Percentiles rank a stretch among this genome's conserved stretches.
These are phyloP conservation scores for Saimiri boliviensis DNA, from an alignment of 2,113 vertebrate species.

Conservation along the genomic window DNA sequence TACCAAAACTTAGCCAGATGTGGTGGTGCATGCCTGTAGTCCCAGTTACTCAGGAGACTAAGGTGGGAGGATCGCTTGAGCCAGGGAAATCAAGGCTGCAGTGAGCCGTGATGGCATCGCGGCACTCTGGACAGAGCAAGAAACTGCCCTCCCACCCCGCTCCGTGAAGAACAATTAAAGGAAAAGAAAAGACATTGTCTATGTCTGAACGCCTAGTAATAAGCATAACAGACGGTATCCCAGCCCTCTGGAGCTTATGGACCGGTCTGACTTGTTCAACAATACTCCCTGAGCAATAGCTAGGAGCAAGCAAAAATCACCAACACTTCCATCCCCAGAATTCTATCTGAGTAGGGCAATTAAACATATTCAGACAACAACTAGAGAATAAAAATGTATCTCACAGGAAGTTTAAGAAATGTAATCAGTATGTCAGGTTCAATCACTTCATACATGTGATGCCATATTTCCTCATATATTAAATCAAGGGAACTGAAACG, in stretches of 20 bases:
- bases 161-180: too few species aligned
- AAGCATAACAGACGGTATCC: not conserved
- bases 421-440: not conserved
- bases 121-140: too few species aligned
- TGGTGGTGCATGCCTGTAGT: too few species aligned
- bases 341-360: too few species aligned
- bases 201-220: not conserved
- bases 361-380: not conserved
- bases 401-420: not conserved
- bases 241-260: not conserved
- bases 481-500: not conserved
- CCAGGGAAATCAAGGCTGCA: too few species aligned
- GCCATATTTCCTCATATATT: not conserved
- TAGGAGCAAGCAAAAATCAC: rapidly evolving
- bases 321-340: not conserved
- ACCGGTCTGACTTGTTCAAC: not conserved
- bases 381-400: not conserved
- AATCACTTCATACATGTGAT: not conserved
- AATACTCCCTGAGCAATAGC: not conserved
- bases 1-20: too few species aligned
- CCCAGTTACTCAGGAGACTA: too few species aligned
- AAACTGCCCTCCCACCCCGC: too few species aligned
- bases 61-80: too few species aligned
- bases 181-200: too few species aligned
- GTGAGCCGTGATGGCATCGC: too few species aligned